Evolutionary conservation across 2,888 invertebrate genomes (phyloP).

Genomic region (Penaeus monodon): DNA sequence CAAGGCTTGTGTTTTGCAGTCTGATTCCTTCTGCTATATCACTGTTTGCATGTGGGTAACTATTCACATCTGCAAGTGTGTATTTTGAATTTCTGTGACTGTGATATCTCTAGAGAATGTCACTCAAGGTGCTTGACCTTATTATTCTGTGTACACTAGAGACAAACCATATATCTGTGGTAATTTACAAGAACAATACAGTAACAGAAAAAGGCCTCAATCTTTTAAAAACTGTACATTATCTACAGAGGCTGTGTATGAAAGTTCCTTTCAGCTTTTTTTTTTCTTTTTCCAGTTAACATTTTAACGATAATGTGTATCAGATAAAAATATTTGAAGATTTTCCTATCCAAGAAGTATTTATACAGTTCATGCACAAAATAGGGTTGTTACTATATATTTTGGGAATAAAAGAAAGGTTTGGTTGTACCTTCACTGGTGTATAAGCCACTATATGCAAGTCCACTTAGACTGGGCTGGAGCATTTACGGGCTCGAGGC

Average conservation of each 20-base stretch:
- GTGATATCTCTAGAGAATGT: background rate
- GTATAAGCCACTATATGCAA: slow-evolving; percentile 57
- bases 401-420: slow-evolving; percentile 56
- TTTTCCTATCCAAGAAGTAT: slow-evolving; percentile 56
- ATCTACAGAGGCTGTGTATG: slow-evolving; percentile 62
- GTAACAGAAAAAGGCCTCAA: slow-evolving; percentile 60
- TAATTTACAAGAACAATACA: slow-evolving; percentile 56
- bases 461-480: slow-evolving; percentile 42
- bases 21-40: too few species aligned
- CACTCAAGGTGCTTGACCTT: slow-evolving; percentile 21
- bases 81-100: background rate
- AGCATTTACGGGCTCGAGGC: slow-evolving; percentile 23
- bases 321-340: slow-evolving; percentile 60
- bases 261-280: slow-evolving; percentile 40
- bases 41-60: too few species aligned
- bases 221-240: slow-evolving; percentile 61
- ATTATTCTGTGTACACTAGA: slow-evolving; percentile 39
- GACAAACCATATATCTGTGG: slow-evolving; percentile 58
- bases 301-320: slow-evolving; percentile 45
- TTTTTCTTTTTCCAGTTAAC: slow-evolving; percentile 34
- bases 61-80: too few species aligned
- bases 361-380: slow-evolving; percentile 60
- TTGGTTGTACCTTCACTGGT: slow-evolving; percentile 59
- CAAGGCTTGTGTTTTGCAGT: too few species aligned
- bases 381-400: slow-evolving; percentile 61